These are phyloP conservation scores for Halcyon chelicuti DNA, from an alignment of 2,797 vertebrate species.

Conservation along the genomic window DNA sequence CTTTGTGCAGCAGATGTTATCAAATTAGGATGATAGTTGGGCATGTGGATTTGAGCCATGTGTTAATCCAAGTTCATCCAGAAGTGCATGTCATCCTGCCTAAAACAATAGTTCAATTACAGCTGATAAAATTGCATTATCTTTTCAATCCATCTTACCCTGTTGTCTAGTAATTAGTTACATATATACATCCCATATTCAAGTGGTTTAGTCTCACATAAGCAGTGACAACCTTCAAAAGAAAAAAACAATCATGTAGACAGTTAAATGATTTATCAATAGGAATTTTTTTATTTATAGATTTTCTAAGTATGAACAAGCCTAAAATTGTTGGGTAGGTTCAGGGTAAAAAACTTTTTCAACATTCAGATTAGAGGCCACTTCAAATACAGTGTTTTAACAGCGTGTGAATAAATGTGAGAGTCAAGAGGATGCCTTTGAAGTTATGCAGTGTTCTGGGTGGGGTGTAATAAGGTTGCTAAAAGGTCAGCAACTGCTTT, in stretches of 20 bases:
- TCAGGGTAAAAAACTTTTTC: background rate
- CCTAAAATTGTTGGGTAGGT: background rate
- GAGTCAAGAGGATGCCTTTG: background rate
- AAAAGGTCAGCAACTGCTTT: background rate
- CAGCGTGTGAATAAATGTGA: background rate
- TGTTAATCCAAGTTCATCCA: slow-evolving; percentile 61
- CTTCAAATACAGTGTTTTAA: background rate
- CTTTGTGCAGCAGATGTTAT: slow-evolving; percentile 40
- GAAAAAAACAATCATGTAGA: background rate
- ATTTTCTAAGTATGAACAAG: background rate
- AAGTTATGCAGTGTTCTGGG: background rate
- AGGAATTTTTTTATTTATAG: background rate
- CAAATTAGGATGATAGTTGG: slow-evolving; percentile 57
- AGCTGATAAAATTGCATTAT: slow-evolving; percentile 71
- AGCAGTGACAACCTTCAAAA: background rate
- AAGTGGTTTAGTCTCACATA: background rate
- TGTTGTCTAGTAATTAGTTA: slow-evolving; percentile 9
- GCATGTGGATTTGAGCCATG: slow-evolving; percentile 43
- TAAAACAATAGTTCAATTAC: slow-evolving; percentile 64
- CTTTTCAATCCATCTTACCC: slow-evolving; percentile 46
- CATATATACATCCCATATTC: background rate
- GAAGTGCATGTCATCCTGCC: slow-evolving; percentile 52
- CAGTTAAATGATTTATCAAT: background rate
- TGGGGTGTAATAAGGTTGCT: background rate
- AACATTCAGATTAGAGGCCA: background rate